Percentiles rank a stretch among this genome's conserved stretches.
phyloP scores from a whole-genome alignment of 2,888 invertebrate species.

The Augiades crinisus region DNA sequence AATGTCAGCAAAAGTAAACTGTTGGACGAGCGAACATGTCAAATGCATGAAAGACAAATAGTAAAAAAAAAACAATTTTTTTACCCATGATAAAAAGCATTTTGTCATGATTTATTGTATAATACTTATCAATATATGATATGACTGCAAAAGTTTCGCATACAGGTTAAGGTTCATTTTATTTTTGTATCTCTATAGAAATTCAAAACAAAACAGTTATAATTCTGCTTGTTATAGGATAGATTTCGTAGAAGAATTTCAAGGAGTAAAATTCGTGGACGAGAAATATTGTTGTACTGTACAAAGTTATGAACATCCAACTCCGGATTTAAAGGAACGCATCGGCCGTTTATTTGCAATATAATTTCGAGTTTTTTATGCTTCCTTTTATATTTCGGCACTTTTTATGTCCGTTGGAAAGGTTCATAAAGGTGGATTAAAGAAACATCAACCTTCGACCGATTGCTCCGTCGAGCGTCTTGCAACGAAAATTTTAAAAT shows the following conservation, averaged over 20 bases:
- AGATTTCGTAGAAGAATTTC: not conserved
- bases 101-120: no score
- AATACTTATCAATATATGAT: conserved; percentile 11
- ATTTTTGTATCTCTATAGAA: not conserved
- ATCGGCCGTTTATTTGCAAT: conserved; percentile 38
- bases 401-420: conserved; percentile 40
- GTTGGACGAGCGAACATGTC: conserved; percentile 52
- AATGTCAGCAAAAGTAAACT: no score
- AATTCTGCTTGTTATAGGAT: no score
- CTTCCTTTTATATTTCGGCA: conserved; percentile 43
- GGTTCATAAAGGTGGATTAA: conserved; percentile 45
- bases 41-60: no score
- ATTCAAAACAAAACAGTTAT: conserved; percentile 7
- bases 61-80: no score
- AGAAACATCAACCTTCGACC: conserved; percentile 43
- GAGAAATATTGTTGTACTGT: conserved; percentile 2
- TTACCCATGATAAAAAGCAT: no score
- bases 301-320: conserved; percentile 10
- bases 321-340: conserved; percentile 12
- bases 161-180: not conserved
- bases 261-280: not conserved
- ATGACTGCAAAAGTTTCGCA: conserved; percentile 3
- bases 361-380: conserved; percentile 40
- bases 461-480: conserved; percentile 36
- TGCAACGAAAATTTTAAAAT: conserved; percentile 27